phyloP scores from a whole-genome alignment of 53 echinoderm and acorn worm species.

The Henricia sp. region DNA sequence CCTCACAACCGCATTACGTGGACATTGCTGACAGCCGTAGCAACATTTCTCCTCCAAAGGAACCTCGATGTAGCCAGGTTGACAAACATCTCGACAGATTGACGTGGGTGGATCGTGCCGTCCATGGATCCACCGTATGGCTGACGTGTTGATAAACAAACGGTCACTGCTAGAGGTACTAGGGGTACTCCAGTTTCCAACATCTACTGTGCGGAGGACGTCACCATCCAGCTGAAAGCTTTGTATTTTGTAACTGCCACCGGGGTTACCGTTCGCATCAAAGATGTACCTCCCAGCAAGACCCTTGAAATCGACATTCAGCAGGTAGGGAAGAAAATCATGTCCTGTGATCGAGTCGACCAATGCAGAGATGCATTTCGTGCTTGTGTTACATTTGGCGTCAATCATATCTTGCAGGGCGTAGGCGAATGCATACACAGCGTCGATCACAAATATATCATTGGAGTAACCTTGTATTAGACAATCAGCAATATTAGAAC shows the following conservation, averaged over 20 bases:
- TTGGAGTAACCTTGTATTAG: constrained; percentile 8
- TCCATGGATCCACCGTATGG: background rate
- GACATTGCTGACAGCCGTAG: constrained; percentile 77
- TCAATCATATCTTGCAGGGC: constrained; percentile 12
- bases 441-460: background rate
- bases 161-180: background rate
- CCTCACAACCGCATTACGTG: constrained; percentile 56
- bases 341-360: constrained; percentile 11
- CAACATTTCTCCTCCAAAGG: constrained; percentile 77
- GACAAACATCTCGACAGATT: constrained; percentile 76
- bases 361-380: background rate
- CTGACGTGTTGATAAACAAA: background rate
- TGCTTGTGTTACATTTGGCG: constrained; percentile 1
- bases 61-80: constrained; percentile 39
- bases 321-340: constrained; percentile 5
- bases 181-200: constrained; percentile 29
- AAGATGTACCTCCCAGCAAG: constrained; percentile 22
- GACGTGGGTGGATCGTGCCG: constrained; percentile 56
- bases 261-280: constrained; percentile 37
- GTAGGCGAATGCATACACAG: constrained; percentile 55
- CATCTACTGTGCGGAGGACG: background rate
- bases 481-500: constrained; percentile 32
- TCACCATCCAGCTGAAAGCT: constrained; percentile 1
- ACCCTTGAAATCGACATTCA: constrained; percentile 8
- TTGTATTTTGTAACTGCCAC: constrained; percentile 24